phyloP scores from a whole-genome alignment of 2,797 vertebrate genomes.

The Antennarius maculatus region DNA sequence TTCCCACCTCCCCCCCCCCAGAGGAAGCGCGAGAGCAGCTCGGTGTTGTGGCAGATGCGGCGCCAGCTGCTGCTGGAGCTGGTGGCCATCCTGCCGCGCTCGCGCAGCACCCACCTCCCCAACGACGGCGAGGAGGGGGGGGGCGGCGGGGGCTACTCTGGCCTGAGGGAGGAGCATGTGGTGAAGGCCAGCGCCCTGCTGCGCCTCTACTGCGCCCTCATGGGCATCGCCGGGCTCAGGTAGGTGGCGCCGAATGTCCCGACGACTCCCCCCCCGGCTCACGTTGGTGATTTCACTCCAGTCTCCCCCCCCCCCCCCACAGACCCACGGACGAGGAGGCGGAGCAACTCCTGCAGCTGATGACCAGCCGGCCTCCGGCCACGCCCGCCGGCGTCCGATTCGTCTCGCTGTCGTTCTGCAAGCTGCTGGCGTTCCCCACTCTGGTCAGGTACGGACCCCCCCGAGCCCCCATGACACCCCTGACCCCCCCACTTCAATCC shows the following conservation, averaged over 20 bases:
- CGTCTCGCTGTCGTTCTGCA: conserved; percentile 96
- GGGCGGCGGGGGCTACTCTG: conserved; percentile 86
- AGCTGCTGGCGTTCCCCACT: conserved; percentile 95
- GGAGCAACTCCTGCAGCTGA: conserved; percentile 94
- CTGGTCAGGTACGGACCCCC: conserved; percentile 88
- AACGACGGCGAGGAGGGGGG: conserved; percentile 86
- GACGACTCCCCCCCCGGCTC: too few relatives aligned
- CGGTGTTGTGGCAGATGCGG: conserved; percentile 98
- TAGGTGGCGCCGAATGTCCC: conserved; percentile 55
- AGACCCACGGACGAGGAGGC: conserved; percentile 98
- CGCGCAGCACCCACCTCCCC: conserved; percentile 87
- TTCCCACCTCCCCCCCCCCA: conserved; percentile 64
- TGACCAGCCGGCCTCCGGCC: conserved; percentile 97
- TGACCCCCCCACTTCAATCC: too few relatives aligned
- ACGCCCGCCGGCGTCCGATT: conserved; percentile 97
- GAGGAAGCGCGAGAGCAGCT: conserved; percentile 95
- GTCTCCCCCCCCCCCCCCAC: background rate
- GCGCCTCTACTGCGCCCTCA: conserved; percentile 94
- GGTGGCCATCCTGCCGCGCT: conserved; percentile 94
- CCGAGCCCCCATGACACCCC: too few relatives aligned
- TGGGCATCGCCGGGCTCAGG: conserved; percentile 99
- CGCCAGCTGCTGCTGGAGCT: conserved; percentile 95
- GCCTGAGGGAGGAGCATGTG: conserved; percentile 94
- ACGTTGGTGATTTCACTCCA: too few relatives aligned
- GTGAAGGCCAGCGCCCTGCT: conserved; percentile 97